Evolutionary conservation across 2,888 invertebrate species (phyloP).

Genomic region (Pherbina coryleti): DNA sequence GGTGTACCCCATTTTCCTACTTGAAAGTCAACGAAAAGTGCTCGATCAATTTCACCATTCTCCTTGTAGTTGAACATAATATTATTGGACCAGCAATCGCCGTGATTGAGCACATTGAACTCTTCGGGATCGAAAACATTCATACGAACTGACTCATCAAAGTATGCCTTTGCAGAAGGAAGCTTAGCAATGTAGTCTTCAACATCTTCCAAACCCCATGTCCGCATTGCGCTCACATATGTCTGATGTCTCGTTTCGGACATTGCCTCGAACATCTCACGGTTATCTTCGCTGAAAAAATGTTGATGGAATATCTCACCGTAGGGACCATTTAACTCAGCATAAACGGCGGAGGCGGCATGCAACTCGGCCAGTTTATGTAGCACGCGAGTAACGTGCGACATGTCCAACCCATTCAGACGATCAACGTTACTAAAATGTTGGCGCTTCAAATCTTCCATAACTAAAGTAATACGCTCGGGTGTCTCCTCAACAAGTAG

Average conservation of each 20-base stretch:
- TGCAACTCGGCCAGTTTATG: conserved; percentile 61
- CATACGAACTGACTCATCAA: conserved; percentile 43
- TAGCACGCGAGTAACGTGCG: conserved; percentile 56
- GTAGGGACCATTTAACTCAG: conserved; percentile 54
- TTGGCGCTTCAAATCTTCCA: conserved; percentile 58
- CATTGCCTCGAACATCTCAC: conserved; percentile 42
- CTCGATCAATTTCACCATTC: conserved; percentile 42
- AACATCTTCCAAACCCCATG: conserved; percentile 54
- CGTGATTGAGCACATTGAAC: conserved; percentile 64
- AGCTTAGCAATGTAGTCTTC: conserved; percentile 50
- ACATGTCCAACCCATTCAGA: conserved; percentile 58
- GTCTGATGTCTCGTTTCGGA: conserved; percentile 33
- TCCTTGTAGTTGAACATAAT: conserved; percentile 61
- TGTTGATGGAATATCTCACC: conserved; percentile 42
- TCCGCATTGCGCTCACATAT: conserved; percentile 48
- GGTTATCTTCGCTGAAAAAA: conserved; percentile 48
- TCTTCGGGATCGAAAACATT: conserved; percentile 50
- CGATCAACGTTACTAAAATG: conserved; percentile 59
- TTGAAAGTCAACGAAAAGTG: conserved; percentile 30
- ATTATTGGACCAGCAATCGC: conserved; percentile 64
- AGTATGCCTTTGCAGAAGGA: conserved; percentile 40
- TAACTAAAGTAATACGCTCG: conserved; percentile 53
- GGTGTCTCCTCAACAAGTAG: conserved; percentile 52
- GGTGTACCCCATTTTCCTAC: conserved; percentile 62
- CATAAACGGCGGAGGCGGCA: conserved; percentile 59